Evolutionary conservation across 2,113 vertebrate genomes (phyloP).

Genomic region (Xiphorhynchus elegans): DNA sequence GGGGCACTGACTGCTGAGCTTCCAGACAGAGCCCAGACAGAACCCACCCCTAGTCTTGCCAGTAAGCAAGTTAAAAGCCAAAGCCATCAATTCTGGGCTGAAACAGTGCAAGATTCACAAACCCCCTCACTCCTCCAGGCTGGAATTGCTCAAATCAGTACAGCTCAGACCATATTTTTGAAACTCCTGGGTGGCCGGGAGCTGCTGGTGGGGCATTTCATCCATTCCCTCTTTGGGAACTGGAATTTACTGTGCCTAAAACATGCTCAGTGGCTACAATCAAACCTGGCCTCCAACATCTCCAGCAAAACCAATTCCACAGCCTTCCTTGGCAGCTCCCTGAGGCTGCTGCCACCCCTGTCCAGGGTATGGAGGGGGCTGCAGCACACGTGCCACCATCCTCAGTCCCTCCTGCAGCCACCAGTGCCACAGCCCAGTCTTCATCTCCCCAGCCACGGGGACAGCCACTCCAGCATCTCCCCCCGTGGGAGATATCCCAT

Average conservation of each 20-base stretch:
- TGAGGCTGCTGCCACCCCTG: neutral
- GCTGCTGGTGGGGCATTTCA: neutral
- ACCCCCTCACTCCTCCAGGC: neutral
- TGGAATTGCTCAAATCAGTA: neutral
- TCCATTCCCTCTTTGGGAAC: neutral
- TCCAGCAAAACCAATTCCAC: neutral
- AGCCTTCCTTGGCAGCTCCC: neutral
- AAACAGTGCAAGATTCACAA: neutral
- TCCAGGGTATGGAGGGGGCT: accelerated
- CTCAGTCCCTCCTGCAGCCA: neutral
- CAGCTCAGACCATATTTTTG: neutral
- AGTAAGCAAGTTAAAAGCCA: neutral
- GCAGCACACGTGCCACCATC: neutral
- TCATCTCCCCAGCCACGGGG: neutral
- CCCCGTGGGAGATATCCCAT: neutral
- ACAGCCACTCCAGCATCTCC: neutral
- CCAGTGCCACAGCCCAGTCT: neutral
- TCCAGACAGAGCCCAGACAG: neutral
- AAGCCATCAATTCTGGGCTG: neutral
- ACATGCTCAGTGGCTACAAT: neutral
- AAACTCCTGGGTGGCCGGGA: neutral
- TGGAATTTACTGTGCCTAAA: neutral
- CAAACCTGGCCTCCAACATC: neutral
- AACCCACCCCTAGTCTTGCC: neutral
- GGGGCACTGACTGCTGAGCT: neutral